These are phyloP conservation scores for Alethe castanea DNA, from an alignment of 2,113 vertebrate species.

Conservation along the genomic window DNA sequence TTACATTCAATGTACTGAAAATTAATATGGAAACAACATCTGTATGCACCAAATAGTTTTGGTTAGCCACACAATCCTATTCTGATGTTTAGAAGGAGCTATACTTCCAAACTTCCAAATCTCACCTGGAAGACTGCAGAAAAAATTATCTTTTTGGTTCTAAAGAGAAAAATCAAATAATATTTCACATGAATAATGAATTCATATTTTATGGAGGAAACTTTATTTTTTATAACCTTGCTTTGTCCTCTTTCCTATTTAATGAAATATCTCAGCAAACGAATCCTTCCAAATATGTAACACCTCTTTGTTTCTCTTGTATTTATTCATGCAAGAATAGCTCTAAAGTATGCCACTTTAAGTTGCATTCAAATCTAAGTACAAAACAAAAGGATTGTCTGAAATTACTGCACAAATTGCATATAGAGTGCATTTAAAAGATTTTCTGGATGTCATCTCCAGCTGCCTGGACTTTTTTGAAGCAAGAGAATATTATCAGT, in stretches of 20 bases:
- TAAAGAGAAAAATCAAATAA: neutral
- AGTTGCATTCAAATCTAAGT: neutral
- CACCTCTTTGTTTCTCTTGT: neutral
- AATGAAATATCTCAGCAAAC: neutral
- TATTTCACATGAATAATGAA: neutral
- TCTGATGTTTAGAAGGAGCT: neutral
- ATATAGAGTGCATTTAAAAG: neutral
- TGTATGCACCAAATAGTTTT: neutral
- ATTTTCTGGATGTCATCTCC: neutral
- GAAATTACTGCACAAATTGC: neutral
- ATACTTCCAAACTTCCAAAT: neutral
- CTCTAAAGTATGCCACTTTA: neutral
- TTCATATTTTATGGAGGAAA: neutral
- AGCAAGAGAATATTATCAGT: neutral
- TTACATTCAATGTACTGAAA: neutral
- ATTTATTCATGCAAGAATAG: neutral
- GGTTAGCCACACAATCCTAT: neutral
- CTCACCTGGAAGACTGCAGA: neutral
- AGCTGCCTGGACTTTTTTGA: neutral
- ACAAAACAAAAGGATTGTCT: neutral
- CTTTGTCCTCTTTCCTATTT: neutral
- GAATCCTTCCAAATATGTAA: neutral
- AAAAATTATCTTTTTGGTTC: neutral
- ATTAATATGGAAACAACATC: neutral
- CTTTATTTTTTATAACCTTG: neutral